A percentile compares a stretch with the other conserved stretches of the same genome.
phyloP scores from a whole-genome alignment of 2,113 vertebrate genomes.

The Oncorhynchus keta region DNA sequence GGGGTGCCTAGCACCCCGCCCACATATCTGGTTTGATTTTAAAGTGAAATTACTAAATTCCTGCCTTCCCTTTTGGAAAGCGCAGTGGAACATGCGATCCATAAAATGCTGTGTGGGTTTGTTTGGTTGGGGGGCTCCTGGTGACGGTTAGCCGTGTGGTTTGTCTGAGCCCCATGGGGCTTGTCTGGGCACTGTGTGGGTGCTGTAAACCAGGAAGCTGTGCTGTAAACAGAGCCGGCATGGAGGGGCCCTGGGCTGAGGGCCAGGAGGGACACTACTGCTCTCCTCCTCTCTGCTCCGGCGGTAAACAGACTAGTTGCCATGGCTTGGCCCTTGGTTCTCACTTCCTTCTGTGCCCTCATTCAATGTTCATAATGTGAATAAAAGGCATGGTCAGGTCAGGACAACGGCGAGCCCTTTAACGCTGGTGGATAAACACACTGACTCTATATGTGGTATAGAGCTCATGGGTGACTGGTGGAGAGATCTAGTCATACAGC shows the following conservation, averaged over 20 bases:
- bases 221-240: slow-evolving; percentile 76
- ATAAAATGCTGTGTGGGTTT: slow-evolving; percentile 65
- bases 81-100: slow-evolving; percentile 49
- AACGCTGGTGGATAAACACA: not conserved
- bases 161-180: slow-evolving; percentile 10
- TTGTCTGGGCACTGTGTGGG: slow-evolving; percentile 16
- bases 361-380: not conserved
- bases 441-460: not conserved
- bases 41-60: slow-evolving; percentile 55
- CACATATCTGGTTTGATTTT: slow-evolving; percentile 70
- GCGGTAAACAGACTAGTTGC: slow-evolving; percentile 15
- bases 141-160: slow-evolving; percentile 14
- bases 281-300: no score
- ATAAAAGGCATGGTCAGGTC: not conserved
- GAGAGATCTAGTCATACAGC: slow-evolving; percentile 63
- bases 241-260: slow-evolving; percentile 48
- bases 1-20: slow-evolving; percentile 47
- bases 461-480: slow-evolving; percentile 62
- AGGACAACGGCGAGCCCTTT: no score
- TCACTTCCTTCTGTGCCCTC: not conserved
- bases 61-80: slow-evolving; percentile 55
- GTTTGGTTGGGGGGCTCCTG: slow-evolving; percentile 8
- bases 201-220: slow-evolving; percentile 50
- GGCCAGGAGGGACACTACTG: not conserved
- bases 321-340: not conserved